Evolutionary conservation across 2,888 invertebrate genomes (phyloP), one percentile per base, ranked within the genome.

Genomic region (Heliconius hortense): DNA sequence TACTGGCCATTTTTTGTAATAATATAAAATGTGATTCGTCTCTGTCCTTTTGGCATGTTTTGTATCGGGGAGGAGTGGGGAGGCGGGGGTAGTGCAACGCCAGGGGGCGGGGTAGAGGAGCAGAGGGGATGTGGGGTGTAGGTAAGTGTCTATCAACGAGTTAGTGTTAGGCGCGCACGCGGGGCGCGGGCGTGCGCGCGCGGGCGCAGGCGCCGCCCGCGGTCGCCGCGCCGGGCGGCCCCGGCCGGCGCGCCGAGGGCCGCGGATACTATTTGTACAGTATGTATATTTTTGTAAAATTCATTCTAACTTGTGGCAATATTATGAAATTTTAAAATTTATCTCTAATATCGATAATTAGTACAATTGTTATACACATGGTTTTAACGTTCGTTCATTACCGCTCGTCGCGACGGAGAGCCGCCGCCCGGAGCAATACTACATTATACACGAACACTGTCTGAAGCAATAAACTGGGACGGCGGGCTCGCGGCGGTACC

Each of bases 271-370:
- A 89, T 89, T 87, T 92, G 93, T 93, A 93, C 91, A 92, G 91
- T 90, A 88, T 93, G 91, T 92, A 93, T 93, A 93, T 93, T 93
- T 93, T 93, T 93, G 91, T 93, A 93, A 89, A 92, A 91, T 91
- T 91, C 89, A 88, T 86, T 91, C 89, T 88, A 89, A 90, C 89
- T 90, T 88, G 88, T 90, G 92, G 93, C 93, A 93, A 93, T 93
- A 93, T 91, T 88, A 90, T 88, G 83, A 88, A 89, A 88, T 87
- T 88, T 90, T 89, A 84, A 90, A 90, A 89, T 87, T 86, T 88
- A 88, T 88, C 89, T 90, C 84, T 90, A 89, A 88, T 89, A 76
- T 88, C 88, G 86, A 86, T 85, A 86, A 83, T 88, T 92, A 92
- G 91, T 90, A 91, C 91, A 91, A 91, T 93, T 90, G 88, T 92